phyloP scores from a whole-genome alignment of 30 jellyfish, hydroid and myxozoan species.

The Aurelia aurita region DNA sequence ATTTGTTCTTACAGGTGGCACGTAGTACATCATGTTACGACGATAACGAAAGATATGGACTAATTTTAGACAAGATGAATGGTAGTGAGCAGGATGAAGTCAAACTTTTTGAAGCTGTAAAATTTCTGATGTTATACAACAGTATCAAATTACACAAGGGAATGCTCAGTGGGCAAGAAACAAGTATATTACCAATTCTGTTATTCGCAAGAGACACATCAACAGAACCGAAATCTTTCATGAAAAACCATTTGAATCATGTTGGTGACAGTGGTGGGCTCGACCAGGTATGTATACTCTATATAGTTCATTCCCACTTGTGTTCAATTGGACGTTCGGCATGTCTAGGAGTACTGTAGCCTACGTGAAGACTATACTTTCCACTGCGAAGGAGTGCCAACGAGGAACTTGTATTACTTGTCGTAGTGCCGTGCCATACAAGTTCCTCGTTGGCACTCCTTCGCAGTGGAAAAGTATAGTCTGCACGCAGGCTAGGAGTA shows the following conservation, averaged over 20 bases:
- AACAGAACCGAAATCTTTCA: constrained; percentile 45
- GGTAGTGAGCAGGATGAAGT: constrained; percentile 28
- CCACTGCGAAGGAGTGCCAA: no score
- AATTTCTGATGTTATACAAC: constrained; percentile 56
- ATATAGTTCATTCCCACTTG: neutral
- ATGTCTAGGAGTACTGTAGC: no score
- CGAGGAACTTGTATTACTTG: no score
- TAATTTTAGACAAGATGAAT: constrained; percentile 48
- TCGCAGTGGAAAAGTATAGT: no score
- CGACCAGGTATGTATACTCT: constrained; percentile 52
- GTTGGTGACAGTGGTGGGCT: constrained; percentile 68
- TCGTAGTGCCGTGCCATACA: no score
- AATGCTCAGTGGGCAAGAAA: constrained; percentile 37
- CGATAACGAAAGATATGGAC: constrained; percentile 29
- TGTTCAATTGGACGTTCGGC: no score
- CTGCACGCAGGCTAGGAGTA: no score
- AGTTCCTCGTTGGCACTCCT: no score
- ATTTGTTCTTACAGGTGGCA: constrained; percentile 23
- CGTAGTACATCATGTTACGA: constrained; percentile 27
- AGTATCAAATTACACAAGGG: constrained; percentile 18
- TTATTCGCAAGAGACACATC: constrained; percentile 78
- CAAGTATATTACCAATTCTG: constrained; percentile 14
- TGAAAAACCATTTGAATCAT: constrained; percentile 64
- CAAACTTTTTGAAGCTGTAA: constrained; percentile 64
- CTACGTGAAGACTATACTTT: no score